These are phyloP conservation scores for Protonibea diacanthus DNA, from an alignment of 2,797 vertebrate species.

Conservation along the genomic window DNA sequence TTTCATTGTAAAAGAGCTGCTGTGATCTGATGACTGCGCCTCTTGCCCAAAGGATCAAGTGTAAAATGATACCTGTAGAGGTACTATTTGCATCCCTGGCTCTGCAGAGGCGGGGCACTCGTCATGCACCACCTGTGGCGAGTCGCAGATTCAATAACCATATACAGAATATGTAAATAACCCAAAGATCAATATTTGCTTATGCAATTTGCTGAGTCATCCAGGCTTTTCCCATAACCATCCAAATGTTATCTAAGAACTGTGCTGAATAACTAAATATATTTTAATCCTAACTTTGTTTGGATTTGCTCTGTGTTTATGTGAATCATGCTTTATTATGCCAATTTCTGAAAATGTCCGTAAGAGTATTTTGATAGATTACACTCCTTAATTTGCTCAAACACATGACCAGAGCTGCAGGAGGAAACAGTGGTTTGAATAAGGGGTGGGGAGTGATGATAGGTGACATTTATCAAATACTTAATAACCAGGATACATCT, in stretches of 20 bases:
- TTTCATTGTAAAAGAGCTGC: conserved; percentile 66
- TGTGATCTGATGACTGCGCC: conserved; percentile 71
- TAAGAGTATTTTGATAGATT: conserved; percentile 53
- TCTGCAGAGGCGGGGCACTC: conserved; percentile 73
- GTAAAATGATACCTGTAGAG: conserved; percentile 81
- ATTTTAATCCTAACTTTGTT: conserved; percentile 15
- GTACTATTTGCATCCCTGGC: conserved; percentile 84
- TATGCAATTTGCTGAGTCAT: conserved; percentile 51
- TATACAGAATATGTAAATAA: conserved; percentile 60
- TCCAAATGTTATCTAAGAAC: conserved; percentile 18
- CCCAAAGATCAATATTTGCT: conserved; percentile 68
- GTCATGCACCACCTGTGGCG: conserved; percentile 71
- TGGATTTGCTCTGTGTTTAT: conserved; percentile 18
- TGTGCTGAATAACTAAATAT: background rate
- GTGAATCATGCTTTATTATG: conserved; percentile 39
- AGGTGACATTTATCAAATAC: conserved; percentile 70
- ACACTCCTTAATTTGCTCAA: conserved; percentile 21
- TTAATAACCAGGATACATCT: conserved; percentile 82
- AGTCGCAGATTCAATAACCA: conserved; percentile 50
- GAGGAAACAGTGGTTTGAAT: conserved; percentile 73
- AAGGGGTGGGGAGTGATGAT: conserved; percentile 75
- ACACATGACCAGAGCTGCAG: conserved; percentile 41
- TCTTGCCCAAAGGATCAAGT: conserved; percentile 66
- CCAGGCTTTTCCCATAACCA: conserved; percentile 24
- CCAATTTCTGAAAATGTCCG: conserved; percentile 36